phyloP scores from a whole-genome alignment of 2,797 vertebrate genomes.

The Carduelis carduelis region DNA sequence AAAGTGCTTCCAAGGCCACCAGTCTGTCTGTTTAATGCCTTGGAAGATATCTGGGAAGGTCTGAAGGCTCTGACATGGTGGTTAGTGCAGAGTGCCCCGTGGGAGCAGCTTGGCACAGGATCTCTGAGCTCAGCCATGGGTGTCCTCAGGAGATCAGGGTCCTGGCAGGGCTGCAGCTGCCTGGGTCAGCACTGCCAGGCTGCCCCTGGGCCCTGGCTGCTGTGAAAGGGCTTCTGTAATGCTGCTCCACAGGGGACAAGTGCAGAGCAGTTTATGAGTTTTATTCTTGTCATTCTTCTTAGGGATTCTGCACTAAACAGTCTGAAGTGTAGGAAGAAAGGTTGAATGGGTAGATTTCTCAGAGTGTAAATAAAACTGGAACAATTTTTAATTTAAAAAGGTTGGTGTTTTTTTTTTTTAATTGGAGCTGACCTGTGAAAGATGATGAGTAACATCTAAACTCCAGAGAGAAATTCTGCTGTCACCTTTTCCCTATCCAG shows the following conservation, averaged over 20 bases:
- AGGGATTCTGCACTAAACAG: neutral
- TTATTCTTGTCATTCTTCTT: neutral
- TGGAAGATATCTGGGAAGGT: neutral
- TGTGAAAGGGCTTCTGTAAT: neutral
- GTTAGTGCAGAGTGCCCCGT: neutral
- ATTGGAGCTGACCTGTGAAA: neutral
- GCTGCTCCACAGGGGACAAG: neutral
- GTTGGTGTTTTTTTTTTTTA: neutral
- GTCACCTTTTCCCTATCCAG: neutral
- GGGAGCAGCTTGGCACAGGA: neutral
- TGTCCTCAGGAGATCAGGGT: neutral
- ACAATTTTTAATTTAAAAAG: neutral
- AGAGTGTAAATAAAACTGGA: neutral
- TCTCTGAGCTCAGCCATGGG: fast-evolving
- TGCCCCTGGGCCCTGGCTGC: neutral
- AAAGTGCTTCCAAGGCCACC: neutral
- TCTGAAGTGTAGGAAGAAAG: neutral
- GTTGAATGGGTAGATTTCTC: neutral
- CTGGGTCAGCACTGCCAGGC: fast-evolving
- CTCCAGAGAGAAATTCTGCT: neutral
- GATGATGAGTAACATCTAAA: neutral
- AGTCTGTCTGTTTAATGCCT: neutral
- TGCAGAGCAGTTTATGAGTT: neutral
- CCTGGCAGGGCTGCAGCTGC: neutral
- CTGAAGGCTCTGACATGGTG: neutral